These are phyloP conservation scores for Columba livia DNA, from an alignment of 2,113 vertebrate species.

Conservation along the genomic window DNA sequence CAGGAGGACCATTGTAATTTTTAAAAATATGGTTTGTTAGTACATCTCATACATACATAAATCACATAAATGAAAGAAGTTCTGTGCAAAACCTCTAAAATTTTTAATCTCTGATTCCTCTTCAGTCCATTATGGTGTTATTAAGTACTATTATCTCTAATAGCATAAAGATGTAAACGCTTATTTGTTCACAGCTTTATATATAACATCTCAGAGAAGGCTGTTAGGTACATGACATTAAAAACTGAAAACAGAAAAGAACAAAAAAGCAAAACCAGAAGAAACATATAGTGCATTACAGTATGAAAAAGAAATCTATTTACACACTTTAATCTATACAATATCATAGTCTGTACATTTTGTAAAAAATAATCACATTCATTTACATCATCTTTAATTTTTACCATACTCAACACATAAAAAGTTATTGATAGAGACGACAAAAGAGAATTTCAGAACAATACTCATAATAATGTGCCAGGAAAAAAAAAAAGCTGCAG, in stretches of 20 bases:
- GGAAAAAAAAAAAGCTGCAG: background rate
- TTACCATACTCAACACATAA: slow-evolving; percentile 14
- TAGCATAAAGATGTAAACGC: slow-evolving; percentile 49
- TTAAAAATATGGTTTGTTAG: background rate
- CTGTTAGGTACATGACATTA: slow-evolving; percentile 5
- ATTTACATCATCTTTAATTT: slow-evolving; percentile 45
- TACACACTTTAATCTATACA: slow-evolving; percentile 56
- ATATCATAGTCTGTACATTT: slow-evolving; percentile 53
- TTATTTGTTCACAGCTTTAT: slow-evolving; percentile 54
- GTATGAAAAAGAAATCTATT: slow-evolving; percentile 51
- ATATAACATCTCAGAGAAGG: slow-evolving; percentile 10
- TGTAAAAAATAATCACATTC: slow-evolving; percentile 60
- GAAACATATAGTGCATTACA: background rate
- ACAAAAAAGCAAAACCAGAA: background rate
- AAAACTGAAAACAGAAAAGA: slow-evolving; percentile 3
- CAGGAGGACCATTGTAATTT: background rate
- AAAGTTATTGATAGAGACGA: background rate
- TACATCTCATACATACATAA: background rate
- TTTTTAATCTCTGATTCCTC: slow-evolving; percentile 46
- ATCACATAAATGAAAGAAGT: background rate
- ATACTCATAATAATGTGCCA: background rate
- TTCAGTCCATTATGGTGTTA: background rate
- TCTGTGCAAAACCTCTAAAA: slow-evolving; percentile 43
- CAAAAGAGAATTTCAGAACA: background rate
- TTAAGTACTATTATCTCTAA: background rate